These are phyloP conservation scores for Carabus problematicus DNA, from an alignment of 2,888 invertebrate species.

Conservation along the genomic window DNA sequence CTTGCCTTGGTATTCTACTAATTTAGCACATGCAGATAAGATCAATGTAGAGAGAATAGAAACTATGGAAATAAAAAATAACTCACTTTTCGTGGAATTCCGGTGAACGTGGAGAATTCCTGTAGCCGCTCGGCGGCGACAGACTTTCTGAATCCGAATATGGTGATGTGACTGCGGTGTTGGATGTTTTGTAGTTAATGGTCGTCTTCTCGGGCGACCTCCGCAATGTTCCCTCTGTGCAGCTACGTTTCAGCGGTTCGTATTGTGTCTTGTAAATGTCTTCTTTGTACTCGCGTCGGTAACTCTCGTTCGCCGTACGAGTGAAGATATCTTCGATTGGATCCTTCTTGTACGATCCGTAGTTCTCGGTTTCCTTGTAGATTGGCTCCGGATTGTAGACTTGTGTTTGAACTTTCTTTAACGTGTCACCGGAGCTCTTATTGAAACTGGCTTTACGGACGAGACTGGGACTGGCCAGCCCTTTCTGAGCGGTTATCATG, in stretches of 20 bases:
- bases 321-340: conserved; percentile 60
- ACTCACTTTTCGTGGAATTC: conserved; percentile 63
- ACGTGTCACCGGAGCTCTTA: conserved; percentile 56
- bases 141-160: conserved; percentile 59
- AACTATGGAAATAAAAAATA: conserved; percentile 1
- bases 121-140: conserved; percentile 57
- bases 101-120: conserved; percentile 56
- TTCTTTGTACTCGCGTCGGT: conserved; percentile 56
- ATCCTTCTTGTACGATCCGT: conserved; percentile 48
- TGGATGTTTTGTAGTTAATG: conserved; percentile 49
- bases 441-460: conserved; percentile 74
- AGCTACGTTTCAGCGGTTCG: conserved; percentile 57
- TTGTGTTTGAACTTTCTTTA: conserved; percentile 58
- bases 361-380: conserved; percentile 32
- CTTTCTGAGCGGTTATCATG: conserved; percentile 75
- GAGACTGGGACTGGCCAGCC: conserved; percentile 82
- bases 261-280: conserved; percentile 56
- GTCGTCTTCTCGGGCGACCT: conserved; percentile 52
- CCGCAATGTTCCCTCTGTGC: conserved; percentile 56
- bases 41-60: too few relatives aligned
- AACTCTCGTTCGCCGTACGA: conserved; percentile 54
- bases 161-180: conserved; percentile 52
- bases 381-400: conserved; percentile 49
- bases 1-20: too few relatives aligned
- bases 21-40: too few relatives aligned